Base-by-base conservation (phyloP, 1,140 invertebrate genomes). In the Harpegnathos saltator region DNA sequence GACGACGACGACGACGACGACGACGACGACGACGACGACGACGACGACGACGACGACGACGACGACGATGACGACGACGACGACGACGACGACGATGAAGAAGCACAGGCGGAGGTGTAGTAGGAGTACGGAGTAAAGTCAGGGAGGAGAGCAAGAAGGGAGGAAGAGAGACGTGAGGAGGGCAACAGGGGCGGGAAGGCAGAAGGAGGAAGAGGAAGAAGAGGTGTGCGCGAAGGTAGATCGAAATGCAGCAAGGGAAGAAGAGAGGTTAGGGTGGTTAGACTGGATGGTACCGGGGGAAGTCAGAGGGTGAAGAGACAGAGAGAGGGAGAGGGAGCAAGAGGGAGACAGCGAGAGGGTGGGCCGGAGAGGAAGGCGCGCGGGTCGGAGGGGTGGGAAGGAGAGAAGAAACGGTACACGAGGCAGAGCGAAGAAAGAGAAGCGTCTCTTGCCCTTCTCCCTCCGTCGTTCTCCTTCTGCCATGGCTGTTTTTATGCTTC, bases 261-360 rank as follows among this genome's bases (percentile, higher is more conserved):
- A 84, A 74, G 82, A 63, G 82, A 85, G 81, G 86, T 66, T 73
- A 88, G 89, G 89, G 85, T 86, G 86, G 84, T 61, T 66, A 87
- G 87, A 73, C 78, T 80, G 80, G 81, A 82, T 85, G 66, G 77
- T 71, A 86, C 50, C 22, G 66, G 73, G 80, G 83, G 81, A 81
- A 89, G 84, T 52, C 61, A 85, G 80, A 91, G 84, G 81, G 77
- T 75, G 85, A 83, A 80, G 87, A 83, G 73, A 85, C 66, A 65
- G 29, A 66, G 26, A 54, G 24, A 81, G 72, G 24, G 52, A 38
- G 17, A 74, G 38, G 17, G n/a, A 17, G 9, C 14, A 44, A 19
- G 17, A 15, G 15, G 33, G 54, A 14, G n/a, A 15, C 29, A 9
- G 5, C 48, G 15, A 12, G 14, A 0, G 12, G n/a, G 71, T 38